These are phyloP conservation scores for Zoanthus solanderi DNA, from an alignment of 92 coral and sea anemone genomes.

Conservation along the genomic window DNA sequence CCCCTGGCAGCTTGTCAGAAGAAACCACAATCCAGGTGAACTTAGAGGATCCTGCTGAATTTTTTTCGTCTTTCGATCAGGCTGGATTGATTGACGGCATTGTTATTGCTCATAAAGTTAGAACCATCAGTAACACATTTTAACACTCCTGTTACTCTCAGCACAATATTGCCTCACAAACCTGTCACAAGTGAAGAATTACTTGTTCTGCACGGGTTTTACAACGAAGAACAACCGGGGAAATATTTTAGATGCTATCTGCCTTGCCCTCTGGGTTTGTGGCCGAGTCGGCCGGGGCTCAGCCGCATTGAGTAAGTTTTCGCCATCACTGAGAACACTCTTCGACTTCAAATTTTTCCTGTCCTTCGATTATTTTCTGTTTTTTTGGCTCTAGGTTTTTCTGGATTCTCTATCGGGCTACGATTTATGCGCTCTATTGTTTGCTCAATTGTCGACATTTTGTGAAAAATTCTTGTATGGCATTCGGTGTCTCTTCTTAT, in stretches of 20 bases:
- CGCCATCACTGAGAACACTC: no score
- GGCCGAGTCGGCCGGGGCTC: no score
- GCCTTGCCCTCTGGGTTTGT: no score
- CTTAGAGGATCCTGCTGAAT: slow-evolving; percentile 24
- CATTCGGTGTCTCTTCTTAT: no score
- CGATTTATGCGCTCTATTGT: no score
- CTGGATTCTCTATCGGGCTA: no score
- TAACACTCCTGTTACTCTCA: slow-evolving; percentile 24
- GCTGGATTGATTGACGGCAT: slow-evolving; percentile 8
- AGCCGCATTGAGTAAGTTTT: no score
- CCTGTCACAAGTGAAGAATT: slow-evolving; percentile 7
- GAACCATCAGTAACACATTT: slow-evolving; percentile 18
- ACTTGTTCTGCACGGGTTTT: slow-evolving; percentile 19
- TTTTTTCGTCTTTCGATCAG: neutral
- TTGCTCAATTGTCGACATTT: no score
- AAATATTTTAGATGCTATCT: neutral
- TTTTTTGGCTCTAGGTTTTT: no score
- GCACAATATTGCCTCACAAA: slow-evolving; percentile 9
- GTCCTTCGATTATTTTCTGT: no score
- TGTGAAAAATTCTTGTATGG: no score
- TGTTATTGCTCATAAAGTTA: slow-evolving; percentile 11
- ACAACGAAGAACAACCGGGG: slow-evolving; percentile 14
- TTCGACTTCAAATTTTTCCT: no score
- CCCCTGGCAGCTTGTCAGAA: slow-evolving; percentile 6
- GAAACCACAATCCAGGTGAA: slow-evolving; percentile 1